Percentiles rank a stretch among this genome's conserved stretches.
Evolutionary conservation across 2,888 invertebrate species (phyloP).

Genomic region (Biston stratarius): DNA sequence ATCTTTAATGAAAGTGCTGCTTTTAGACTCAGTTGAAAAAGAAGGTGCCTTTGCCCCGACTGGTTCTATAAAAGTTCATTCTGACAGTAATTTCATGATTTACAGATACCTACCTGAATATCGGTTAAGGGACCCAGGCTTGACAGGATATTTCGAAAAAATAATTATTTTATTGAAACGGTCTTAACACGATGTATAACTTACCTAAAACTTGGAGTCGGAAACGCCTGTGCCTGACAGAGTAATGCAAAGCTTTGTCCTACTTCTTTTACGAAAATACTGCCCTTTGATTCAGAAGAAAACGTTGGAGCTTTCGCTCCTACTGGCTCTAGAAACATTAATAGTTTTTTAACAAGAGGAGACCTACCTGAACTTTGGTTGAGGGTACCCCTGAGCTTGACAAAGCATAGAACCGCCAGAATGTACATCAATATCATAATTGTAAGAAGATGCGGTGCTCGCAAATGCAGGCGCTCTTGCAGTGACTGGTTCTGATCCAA

Average conservation of each 20-base stretch:
- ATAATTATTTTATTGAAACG: background rate
- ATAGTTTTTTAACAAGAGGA: conserved; percentile 38
- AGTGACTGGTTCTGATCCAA: conserved; percentile 80
- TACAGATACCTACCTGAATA: conserved; percentile 15
- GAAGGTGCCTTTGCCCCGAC: conserved; percentile 88
- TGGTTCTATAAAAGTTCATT: conserved; percentile 79
- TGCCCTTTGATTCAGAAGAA: conserved; percentile 88
- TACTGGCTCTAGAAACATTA: conserved; percentile 83
- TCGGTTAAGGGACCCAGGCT: conserved; percentile 9
- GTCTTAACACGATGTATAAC: background rate
- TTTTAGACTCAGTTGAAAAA: conserved; percentile 88
- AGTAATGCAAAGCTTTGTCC: conserved; percentile 87
- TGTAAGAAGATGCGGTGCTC: conserved; percentile 81
- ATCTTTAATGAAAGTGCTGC: conserved; percentile 87
- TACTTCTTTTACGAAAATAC: conserved; percentile 86
- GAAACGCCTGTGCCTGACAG: conserved; percentile 88
- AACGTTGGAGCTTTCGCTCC: conserved; percentile 88
- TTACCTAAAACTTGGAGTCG: conserved; percentile 78
- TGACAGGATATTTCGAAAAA: background rate
- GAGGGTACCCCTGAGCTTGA: conserved; percentile 87
- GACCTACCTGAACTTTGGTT: conserved; percentile 89
- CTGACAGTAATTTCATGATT: background rate
- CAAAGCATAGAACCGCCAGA: conserved; percentile 82
- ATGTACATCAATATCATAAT: conserved; percentile 72
- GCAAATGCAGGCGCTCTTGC: conserved; percentile 83